A percentile compares a stretch with the other conserved stretches of the same genome.
Conservation (phyloP, 2,113 vertebrate genomes). For the Notiomystis cincta region DNA sequence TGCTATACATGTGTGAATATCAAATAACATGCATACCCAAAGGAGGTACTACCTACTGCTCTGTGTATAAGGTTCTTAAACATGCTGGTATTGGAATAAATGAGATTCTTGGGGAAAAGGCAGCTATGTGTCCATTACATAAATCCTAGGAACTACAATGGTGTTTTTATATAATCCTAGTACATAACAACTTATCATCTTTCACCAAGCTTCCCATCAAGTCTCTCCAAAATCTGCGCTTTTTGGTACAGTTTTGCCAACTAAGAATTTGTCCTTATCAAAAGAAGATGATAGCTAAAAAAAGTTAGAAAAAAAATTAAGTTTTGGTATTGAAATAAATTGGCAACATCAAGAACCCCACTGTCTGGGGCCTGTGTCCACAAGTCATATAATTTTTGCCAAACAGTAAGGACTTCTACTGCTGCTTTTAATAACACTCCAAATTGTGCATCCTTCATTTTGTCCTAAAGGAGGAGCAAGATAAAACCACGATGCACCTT, state of each 20-base stretch:
- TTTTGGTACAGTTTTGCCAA: not conserved
- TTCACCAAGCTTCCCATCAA: not conserved
- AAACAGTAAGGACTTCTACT: not conserved
- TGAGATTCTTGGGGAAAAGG: not conserved
- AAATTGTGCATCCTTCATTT: not conserved
- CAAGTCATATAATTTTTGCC: not conserved
- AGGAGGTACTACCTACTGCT: not conserved
- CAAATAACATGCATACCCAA: not conserved
- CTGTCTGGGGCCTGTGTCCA: accelerated
- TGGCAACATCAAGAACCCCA: not conserved
- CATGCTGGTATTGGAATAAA: not conserved
- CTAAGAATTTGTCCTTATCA: not conserved
- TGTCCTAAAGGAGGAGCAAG: not conserved
- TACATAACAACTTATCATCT: not conserved
- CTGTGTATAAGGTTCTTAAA: not conserved
- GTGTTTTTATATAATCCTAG: not conserved
- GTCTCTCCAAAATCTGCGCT: not conserved
- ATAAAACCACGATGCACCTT: not conserved
- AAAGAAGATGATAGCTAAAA: not conserved
- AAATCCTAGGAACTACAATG: not conserved
- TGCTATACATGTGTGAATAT: accelerated
- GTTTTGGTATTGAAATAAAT: not conserved
- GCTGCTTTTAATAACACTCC: not conserved
- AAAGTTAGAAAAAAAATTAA: not conserved
- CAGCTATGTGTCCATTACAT: not conserved